phyloP scores from a whole-genome alignment of 2,888 invertebrate genomes.

The Monopis laevigella region DNA sequence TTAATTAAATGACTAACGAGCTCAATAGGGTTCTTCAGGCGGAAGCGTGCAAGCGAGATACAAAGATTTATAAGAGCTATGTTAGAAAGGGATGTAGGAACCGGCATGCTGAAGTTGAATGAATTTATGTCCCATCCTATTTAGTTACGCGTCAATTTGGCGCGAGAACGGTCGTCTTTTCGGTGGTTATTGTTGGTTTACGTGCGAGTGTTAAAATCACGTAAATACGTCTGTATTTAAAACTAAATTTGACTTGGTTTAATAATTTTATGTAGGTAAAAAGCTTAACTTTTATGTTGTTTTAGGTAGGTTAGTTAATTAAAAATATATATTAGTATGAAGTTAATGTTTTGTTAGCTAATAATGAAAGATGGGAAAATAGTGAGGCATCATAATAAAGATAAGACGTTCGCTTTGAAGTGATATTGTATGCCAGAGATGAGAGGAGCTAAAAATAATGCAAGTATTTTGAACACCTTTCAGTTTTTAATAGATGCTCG shows the following conservation, averaged over 20 bases:
- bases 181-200: slow-evolving; percentile 20
- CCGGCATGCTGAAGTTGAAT: slow-evolving; percentile 53
- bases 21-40: slow-evolving; percentile 66
- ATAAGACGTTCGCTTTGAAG: slow-evolving; percentile 46
- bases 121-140: slow-evolving; percentile 65
- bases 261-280: too few species aligned
- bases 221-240: slow-evolving; percentile 3
- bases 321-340: too few species aligned
- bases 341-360: neutral
- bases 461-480: slow-evolving; percentile 27
- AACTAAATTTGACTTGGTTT: too few species aligned
- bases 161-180: slow-evolving; percentile 53
- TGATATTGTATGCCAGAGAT: slow-evolving; percentile 33
- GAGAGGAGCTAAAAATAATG: slow-evolving; percentile 37
- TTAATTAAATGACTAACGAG: slow-evolving; percentile 68
- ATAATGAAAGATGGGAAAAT: slow-evolving; percentile 15
- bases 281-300: too few species aligned
- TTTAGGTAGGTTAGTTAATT: too few species aligned
- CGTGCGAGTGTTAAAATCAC: slow-evolving; percentile 40
- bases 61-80: slow-evolving; percentile 19
- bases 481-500: slow-evolving; percentile 10
- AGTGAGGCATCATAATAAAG: slow-evolving; percentile 31
- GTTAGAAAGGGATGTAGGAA: slow-evolving; percentile 30
- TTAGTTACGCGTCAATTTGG: slow-evolving; percentile 64
- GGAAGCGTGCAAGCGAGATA: slow-evolving; percentile 46